Conservation (phyloP, 2,113 vertebrate species). For the Rhynchomys soricoides region DNA sequence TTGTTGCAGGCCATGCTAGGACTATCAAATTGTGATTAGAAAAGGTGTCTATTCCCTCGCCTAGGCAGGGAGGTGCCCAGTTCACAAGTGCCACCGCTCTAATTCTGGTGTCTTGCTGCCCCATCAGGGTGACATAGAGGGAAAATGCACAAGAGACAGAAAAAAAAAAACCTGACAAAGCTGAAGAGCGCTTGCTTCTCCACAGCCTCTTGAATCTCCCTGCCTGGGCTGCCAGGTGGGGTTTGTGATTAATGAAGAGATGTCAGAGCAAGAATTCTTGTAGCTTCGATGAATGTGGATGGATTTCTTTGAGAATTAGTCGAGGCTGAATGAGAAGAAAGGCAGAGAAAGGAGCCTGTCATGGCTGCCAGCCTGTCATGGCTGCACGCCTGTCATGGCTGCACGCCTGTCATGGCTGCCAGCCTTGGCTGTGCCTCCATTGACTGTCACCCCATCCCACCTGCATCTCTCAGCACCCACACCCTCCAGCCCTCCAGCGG, state of each 20-base stretch:
- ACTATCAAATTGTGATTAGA: accelerated
- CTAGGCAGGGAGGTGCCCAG: neutral
- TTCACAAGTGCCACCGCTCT: neutral
- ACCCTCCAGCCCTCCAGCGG: constrained; percentile 80
- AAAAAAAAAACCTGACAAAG: constrained; percentile 63
- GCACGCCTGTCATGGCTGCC: neutral
- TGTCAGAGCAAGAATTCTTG: constrained; percentile 91
- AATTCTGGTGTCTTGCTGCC: neutral
- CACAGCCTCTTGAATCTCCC: constrained; percentile 82
- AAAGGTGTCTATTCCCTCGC: accelerated
- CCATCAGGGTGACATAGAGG: neutral
- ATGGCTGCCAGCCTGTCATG: neutral
- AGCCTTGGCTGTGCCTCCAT: neutral
- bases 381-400: neutral
- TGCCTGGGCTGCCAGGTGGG: constrained; percentile 82
- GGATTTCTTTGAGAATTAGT: constrained; percentile 71
- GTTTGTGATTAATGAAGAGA: constrained; percentile 94
- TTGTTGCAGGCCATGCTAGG: neutral
- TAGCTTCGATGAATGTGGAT: constrained; percentile 87
- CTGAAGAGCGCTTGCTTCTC: constrained; percentile 79
- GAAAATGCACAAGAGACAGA: neutral
- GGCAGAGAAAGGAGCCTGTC: constrained; percentile 59
- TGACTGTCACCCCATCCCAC: constrained; percentile 55
- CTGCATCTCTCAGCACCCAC: constrained; percentile 71
- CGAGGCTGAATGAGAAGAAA: constrained; percentile 60